Percentiles rank a stretch among this genome's conserved stretches.
Conservation (phyloP, 2,113 vertebrate species). For the Uria lomvia region DNA sequence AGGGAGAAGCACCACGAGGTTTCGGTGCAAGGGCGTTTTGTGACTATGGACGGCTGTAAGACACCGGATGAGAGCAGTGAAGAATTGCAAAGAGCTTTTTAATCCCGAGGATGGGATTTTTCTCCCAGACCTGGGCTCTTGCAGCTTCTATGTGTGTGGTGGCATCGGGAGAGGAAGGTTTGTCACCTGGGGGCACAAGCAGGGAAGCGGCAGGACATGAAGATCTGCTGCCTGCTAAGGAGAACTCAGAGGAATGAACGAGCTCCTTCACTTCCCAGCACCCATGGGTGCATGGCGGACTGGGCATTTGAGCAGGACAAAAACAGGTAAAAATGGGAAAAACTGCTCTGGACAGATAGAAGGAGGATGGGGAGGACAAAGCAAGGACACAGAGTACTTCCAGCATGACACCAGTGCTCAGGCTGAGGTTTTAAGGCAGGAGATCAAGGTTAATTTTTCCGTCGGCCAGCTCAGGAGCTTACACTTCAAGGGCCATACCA, state of each 20-base stretch:
- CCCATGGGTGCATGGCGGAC: rapidly evolving
- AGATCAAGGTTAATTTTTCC: not conserved
- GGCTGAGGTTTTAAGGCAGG: not conserved
- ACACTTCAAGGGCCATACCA: not conserved
- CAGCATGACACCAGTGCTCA: not conserved
- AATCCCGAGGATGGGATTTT: not conserved
- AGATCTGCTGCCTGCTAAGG: not conserved
- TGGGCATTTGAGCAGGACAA: not conserved
- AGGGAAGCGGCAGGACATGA: not conserved
- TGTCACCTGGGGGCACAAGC: not conserved
- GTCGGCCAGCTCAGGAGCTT: not conserved
- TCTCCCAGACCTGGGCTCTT: not conserved
- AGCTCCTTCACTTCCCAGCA: not conserved
- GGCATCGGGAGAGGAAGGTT: not conserved
- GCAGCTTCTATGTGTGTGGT: not conserved
- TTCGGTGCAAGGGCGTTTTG: not conserved
- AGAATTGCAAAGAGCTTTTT: not conserved
- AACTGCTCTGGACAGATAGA: not conserved
- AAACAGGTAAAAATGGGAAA: not conserved
- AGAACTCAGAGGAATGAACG: not conserved
- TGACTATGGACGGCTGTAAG: not conserved
- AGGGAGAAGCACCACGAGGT: not conserved
- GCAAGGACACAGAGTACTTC: not conserved
- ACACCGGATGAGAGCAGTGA: not conserved
- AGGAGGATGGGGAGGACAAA: not conserved